A percentile compares a stretch with the other conserved stretches of the same genome.
Conservation (phyloP, 2,888 invertebrate genomes). For the Aleiodes alternator region DNA sequence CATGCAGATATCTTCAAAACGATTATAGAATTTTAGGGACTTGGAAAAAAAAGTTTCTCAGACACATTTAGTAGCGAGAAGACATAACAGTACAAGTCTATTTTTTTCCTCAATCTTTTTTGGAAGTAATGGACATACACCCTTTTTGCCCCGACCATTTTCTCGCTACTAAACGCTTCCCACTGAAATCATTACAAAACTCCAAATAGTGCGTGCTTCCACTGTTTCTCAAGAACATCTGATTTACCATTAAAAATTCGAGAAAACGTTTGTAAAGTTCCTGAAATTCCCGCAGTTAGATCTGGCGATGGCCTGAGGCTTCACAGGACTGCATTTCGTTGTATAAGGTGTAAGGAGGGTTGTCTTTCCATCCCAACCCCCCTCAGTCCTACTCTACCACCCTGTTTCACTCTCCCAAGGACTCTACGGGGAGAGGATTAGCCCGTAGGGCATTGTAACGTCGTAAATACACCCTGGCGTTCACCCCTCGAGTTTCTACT, state of each 20-base stretch:
- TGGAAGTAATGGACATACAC: too few relatives aligned
- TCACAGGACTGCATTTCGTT: constrained; percentile 49
- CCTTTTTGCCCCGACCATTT: too few relatives aligned
- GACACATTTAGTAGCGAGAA: too few relatives aligned
- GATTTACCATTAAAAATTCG: not conserved
- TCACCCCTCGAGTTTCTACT: constrained; percentile 57
- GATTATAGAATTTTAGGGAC: too few relatives aligned
- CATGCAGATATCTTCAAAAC: too few relatives aligned
- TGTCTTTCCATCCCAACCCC: constrained; percentile 30
- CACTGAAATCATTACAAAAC: too few relatives aligned
- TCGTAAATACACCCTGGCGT: constrained; percentile 72
- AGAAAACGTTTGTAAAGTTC: not conserved
- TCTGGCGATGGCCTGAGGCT: constrained; percentile 54
- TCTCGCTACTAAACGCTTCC: too few relatives aligned
- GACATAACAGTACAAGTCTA: too few relatives aligned
- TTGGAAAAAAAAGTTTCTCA: too few relatives aligned
- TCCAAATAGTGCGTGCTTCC: too few relatives aligned
- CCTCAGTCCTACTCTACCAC: constrained; percentile 29
- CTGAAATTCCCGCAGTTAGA: constrained; percentile 43
- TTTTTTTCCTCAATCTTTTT: too few relatives aligned
- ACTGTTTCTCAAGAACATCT: too few relatives aligned
- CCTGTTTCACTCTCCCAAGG: constrained; percentile 50
- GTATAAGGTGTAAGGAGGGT: constrained; percentile 42
- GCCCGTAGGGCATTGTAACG: constrained; percentile 74
- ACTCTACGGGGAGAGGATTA: constrained; percentile 69